Percentiles rank a stretch among this genome's conserved stretches.
phyloP scores from a whole-genome alignment of 1,140 invertebrate genomes.

The Rhyzopertha dominica region DNA sequence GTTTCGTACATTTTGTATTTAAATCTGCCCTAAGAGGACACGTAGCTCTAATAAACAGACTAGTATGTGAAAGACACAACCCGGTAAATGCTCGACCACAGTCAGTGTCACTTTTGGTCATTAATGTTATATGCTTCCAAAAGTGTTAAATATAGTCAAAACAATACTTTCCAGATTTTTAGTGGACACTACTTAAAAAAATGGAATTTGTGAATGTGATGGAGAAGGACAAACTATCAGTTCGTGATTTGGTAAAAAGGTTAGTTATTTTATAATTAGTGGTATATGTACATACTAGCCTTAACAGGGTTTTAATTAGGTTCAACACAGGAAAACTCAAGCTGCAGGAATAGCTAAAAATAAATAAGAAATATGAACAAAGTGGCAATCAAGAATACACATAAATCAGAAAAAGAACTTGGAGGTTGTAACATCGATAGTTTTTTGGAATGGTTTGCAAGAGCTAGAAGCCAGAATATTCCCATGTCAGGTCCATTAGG shows the following conservation, averaged over 20 bases:
- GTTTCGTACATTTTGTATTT: no score
- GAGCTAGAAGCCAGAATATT: constrained; percentile 3
- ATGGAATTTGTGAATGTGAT: constrained; percentile 1
- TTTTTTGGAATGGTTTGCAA: constrained; percentile 3
- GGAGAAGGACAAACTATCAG: background rate
- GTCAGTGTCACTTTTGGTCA: no score
- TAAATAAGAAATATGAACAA: background rate
- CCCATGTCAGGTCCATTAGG: background rate
- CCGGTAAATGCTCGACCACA: no score
- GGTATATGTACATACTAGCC: no score
- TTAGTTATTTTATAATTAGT: background rate
- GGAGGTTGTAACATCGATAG: background rate
- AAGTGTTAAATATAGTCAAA: constrained; percentile 3
- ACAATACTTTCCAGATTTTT: constrained; percentile 18
- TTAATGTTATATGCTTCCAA: no score
- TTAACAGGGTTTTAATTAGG: no score
- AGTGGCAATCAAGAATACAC: constrained; percentile 1
- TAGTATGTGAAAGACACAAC: no score
- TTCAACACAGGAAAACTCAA: no score
- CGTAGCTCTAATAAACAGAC: no score
- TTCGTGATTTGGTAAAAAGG: constrained; percentile 2
- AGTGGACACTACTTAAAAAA: no score
- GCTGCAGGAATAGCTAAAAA: constrained; percentile 6
- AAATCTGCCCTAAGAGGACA: no score
- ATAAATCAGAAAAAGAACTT: constrained; percentile 1